Evolutionary conservation across 1,140 invertebrate species (phyloP).

Genomic region (Drosophila miranda): DNA sequence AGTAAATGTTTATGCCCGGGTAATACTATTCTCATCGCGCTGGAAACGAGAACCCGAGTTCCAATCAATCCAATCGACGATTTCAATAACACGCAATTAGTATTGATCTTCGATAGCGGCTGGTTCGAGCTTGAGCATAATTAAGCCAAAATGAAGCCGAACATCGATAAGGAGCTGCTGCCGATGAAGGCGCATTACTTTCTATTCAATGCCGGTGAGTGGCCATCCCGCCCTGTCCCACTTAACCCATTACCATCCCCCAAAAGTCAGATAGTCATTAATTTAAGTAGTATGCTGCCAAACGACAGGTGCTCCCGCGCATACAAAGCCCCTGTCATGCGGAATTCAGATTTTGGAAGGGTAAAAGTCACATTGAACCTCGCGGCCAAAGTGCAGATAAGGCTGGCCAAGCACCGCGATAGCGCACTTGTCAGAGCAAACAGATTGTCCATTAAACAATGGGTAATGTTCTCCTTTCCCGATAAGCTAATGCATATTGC

Average conservation of each 20-base stretch:
- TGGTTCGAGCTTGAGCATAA: slow-evolving; percentile 3
- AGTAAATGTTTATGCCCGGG: slow-evolving; percentile 5
- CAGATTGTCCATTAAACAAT: slow-evolving; percentile 14
- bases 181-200: slow-evolving; percentile 95
- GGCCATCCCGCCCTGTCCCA: neutral
- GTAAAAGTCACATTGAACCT: slow-evolving; percentile 1
- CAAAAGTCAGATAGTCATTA: slow-evolving; percentile 37
- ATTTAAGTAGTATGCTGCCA: slow-evolving; percentile 15
- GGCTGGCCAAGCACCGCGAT: slow-evolving; percentile 8
- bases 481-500: slow-evolving; percentile 31
- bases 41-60: too few species aligned
- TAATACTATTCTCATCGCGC: too few species aligned
- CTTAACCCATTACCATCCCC: neutral
- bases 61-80: neutral
- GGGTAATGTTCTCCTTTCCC: neutral
- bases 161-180: slow-evolving; percentile 88
- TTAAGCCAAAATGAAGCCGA: slow-evolving; percentile 66
- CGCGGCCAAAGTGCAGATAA: slow-evolving; percentile 26
- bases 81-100: slow-evolving; percentile 9
- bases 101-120: slow-evolving; percentile 31
- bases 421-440: neutral
- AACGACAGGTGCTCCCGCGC: neutral
- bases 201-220: slow-evolving; percentile 92
- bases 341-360: slow-evolving; percentile 4
- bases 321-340: slow-evolving; percentile 1